Evolutionary conservation across 2,888 invertebrate genomes (phyloP).

Genomic region (Aspidiotus rigidus): DNA sequence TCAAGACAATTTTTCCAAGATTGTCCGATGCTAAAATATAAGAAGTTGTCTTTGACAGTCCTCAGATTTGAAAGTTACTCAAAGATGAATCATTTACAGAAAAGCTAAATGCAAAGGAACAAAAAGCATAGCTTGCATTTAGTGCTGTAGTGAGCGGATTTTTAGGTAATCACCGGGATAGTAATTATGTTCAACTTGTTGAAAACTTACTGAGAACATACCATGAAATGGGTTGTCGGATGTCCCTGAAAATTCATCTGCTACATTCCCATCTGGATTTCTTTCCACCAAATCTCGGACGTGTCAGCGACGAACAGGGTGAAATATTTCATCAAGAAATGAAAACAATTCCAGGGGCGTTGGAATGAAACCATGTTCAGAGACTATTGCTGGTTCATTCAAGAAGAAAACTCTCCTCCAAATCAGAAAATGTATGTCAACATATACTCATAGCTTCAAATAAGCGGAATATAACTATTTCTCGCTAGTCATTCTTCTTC

Average conservation of each 20-base stretch:
- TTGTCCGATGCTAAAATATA: conserved; percentile 12
- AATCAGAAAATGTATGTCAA: no score
- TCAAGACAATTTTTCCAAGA: not conserved
- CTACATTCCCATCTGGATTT: conserved; percentile 41
- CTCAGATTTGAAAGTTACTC: conserved; percentile 37
- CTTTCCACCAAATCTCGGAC: conserved; percentile 42
- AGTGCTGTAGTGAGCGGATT: conserved; percentile 29
- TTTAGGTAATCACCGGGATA: not conserved
- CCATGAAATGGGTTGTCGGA: conserved; percentile 3
- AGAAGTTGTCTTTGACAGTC: conserved; percentile 20
- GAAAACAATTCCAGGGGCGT: conserved; percentile 11
- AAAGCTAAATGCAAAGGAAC: conserved; percentile 36
- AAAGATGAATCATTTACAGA: conserved; percentile 36
- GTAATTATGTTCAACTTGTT: not conserved
- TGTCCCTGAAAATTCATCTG: conserved; percentile 41
- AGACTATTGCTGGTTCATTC: conserved; percentile 1
- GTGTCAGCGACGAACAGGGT: conserved; percentile 42
- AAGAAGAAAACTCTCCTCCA: not conserved
- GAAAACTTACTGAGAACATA: not conserved
- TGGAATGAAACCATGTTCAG: not conserved
- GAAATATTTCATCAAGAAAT: conserved; percentile 43
- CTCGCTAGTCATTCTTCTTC: no score
- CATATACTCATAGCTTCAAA: no score
- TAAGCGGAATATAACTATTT: no score
- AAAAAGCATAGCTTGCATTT: conserved; percentile 36